phyloP scores from a whole-genome alignment of 2,113 vertebrate species.

The zebrafish (Danio rerio) region GRCz12tu NC_133190.1:32206001-32206500 shows the following conservation, averaged over 20 bases:
- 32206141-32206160: neutral
- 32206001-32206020: constrained; percentile 86
- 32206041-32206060: constrained; percentile 84
- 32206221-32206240: constrained; percentile 38
- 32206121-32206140: constrained; percentile 1
- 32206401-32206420: no score
- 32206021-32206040: constrained; percentile 83
- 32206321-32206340: no score
- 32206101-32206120: constrained; percentile 82
- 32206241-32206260: neutral
- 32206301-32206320: no score
- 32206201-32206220: neutral
- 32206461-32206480: no score
- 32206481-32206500: no score
- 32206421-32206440: no score
- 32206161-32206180: constrained; percentile 62
- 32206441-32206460: no score
- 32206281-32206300: neutral
- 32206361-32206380: no score
- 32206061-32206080: constrained; percentile 89
- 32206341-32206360: no score
- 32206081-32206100: constrained; percentile 84
- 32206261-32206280: neutral
- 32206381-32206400: no score
- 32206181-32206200: constrained; percentile 28